These are phyloP conservation scores for Chlorocebus sabaeus DNA, from an alignment of 2,113 vertebrate species.

Conservation along the genomic window DNA sequence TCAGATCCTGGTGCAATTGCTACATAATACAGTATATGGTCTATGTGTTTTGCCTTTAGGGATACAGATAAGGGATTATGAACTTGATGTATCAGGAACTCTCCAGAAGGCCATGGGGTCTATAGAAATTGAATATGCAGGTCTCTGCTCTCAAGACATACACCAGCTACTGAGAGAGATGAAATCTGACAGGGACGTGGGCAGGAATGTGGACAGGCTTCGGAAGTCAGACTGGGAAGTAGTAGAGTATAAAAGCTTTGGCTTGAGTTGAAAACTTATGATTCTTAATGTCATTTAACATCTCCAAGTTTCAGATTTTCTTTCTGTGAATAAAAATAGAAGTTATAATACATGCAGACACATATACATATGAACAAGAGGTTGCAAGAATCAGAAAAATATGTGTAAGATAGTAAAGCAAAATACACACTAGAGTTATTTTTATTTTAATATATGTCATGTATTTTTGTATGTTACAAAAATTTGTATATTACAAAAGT, in stretches of 20 bases:
- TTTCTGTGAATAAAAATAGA: neutral
- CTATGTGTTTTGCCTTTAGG: neutral
- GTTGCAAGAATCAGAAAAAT: neutral
- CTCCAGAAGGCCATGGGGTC: neutral
- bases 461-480: neutral
- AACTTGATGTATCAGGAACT: neutral
- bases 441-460: neutral
- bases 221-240: too few relatives aligned
- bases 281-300: neutral
- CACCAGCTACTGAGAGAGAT: too few relatives aligned
- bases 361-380: neutral
- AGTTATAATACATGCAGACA: neutral
- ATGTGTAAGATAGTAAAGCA: neutral
- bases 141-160: neutral
- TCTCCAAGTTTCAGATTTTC: neutral
- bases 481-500: neutral
- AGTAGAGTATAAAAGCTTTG: neutral
- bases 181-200: accelerated
- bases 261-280: accelerated
- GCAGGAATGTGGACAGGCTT: neutral
- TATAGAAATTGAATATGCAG: accelerated
- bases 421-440: neutral
- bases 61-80: neutral
- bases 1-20: neutral
- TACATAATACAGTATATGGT: neutral